Evolutionary conservation across 92 coral and sea anemone genomes (phyloP), one percentile per base, ranked within the genome.

Genomic region (Galaxea fascicularis): DNA sequence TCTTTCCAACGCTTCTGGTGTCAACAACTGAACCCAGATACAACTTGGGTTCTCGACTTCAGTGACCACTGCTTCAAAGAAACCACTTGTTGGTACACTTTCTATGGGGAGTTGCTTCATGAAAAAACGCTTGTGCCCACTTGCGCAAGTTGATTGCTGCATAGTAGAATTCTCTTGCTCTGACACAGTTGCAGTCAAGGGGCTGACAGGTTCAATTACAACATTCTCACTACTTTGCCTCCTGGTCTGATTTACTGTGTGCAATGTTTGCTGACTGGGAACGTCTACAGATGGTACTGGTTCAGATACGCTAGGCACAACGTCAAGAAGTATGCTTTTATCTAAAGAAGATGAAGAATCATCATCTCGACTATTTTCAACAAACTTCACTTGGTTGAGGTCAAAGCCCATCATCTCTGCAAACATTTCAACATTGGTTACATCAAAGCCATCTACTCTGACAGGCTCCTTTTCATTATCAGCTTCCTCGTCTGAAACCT

Each of bases 21-120:
- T 75, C 58, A 73, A 82, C 70, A 95, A 65, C 75, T 93, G 98
- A 39, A 67, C 93, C 96, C 97, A 96, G 53, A 96, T 85, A 28
- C 89, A 82, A 54, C 86, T 77, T n/a, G 98, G 99, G 16, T 93
- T 86, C 63, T 82, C 47, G 16, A 95, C 76, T 1, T 92, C 88
- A 18, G 95, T 92, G 26, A 92, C 98, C 8, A 93, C 79, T 22
- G 87, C 84, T 57, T 79, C 93, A 71, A 91, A 85, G 8, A 57
- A 28, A 21, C 76, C 77, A 53, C 76, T 84, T 49, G 84, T 29
- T 31, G 93, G 87, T 12, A 89, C 51, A 14, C 54, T 66, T 56
- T 92, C 95, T 68, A 16, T 81, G 13, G 94, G 90, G 3, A 94
- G 68, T 4, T 95, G 91, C 59, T 82, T 82, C 22, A 89, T 76